Conservation (phyloP, 1,140 invertebrate genomes). For the Caenorhabditis latens region DNA sequence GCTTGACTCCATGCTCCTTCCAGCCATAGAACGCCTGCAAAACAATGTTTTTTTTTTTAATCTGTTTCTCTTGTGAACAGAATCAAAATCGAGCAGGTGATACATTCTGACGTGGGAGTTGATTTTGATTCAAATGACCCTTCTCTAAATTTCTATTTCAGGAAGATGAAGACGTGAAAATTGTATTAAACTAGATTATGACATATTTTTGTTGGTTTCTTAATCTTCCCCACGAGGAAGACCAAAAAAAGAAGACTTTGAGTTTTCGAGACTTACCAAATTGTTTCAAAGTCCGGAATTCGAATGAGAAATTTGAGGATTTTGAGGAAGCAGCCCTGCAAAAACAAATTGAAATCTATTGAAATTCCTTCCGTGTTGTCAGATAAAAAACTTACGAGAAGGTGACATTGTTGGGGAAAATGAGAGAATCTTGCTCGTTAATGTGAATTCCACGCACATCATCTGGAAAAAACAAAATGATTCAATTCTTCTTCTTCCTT, state of each 20-base stretch:
- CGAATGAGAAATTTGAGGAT: slow-evolving; percentile 39
- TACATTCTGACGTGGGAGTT: not conserved
- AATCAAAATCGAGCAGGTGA: not conserved
- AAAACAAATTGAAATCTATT: slow-evolving; percentile 14
- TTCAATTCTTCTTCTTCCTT: not conserved
- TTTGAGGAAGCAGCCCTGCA: slow-evolving; percentile 48
- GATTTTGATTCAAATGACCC: not conserved
- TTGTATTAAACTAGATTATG: not conserved
- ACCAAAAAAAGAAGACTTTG: not conserved
- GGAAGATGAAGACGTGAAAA: not conserved
- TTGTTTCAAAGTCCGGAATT: slow-evolving; percentile 52
- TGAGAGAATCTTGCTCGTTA: slow-evolving; percentile 30
- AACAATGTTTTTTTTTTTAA: not conserved
- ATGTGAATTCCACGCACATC: slow-evolving; percentile 46
- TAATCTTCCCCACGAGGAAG: slow-evolving; percentile 9
- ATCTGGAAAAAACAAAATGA: slow-evolving; percentile 1
- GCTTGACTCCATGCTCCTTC: slow-evolving; percentile 54
- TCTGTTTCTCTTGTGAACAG: not conserved
- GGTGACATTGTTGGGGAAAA: slow-evolving; percentile 24
- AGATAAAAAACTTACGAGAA: slow-evolving; percentile 14
- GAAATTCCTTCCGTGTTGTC: not conserved
- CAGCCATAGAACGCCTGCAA: slow-evolving; percentile 51
- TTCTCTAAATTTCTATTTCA: not conserved
- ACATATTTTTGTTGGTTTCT: not conserved
- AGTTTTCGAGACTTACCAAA: slow-evolving; percentile 2